Conservation (phyloP, 1,140 invertebrate species). For the Dinothrombium tinctorium region DNA sequence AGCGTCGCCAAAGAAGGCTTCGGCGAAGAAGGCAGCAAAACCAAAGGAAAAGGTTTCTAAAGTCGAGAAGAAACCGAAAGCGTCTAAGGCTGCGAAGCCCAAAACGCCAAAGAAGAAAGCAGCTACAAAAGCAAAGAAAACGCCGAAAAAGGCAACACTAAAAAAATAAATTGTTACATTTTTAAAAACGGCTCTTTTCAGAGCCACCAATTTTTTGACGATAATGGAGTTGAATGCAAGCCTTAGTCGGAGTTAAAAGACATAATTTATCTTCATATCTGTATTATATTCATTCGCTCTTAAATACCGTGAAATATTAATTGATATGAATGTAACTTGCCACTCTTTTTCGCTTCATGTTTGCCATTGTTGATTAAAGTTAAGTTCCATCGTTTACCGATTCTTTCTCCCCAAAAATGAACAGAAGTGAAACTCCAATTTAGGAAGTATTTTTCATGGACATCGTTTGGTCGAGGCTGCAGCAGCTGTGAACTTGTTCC, state of each 20-base stretch:
- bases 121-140: slow-evolving; percentile 2
- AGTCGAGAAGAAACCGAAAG: slow-evolving; percentile 2
- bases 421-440: slow-evolving; percentile 75
- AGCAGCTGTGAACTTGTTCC: slow-evolving; percentile 40
- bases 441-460: slow-evolving; percentile 39
- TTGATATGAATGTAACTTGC: too few species aligned
- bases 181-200: slow-evolving; percentile 7
- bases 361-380: too few species aligned
- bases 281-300: too few species aligned
- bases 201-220: slow-evolving; percentile 1
- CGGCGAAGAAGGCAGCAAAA: slow-evolving; percentile 10
- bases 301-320: too few species aligned
- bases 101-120: slow-evolving; percentile 12
- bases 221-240: too few species aligned
- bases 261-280: too few species aligned
- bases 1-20: neutral
- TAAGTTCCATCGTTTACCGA: too few species aligned
- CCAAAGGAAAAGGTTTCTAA: neutral
- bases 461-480: slow-evolving; percentile 39
- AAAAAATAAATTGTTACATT: slow-evolving; percentile 10
- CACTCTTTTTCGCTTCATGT: too few species aligned
- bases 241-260: too few species aligned
- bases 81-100: slow-evolving; percentile 2
- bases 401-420: slow-evolving; percentile 70
- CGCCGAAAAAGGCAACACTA: slow-evolving; percentile 13